Evolutionary conservation across 1,140 invertebrate species (phyloP).

Genomic region (Acromyrmex echinatior): DNA sequence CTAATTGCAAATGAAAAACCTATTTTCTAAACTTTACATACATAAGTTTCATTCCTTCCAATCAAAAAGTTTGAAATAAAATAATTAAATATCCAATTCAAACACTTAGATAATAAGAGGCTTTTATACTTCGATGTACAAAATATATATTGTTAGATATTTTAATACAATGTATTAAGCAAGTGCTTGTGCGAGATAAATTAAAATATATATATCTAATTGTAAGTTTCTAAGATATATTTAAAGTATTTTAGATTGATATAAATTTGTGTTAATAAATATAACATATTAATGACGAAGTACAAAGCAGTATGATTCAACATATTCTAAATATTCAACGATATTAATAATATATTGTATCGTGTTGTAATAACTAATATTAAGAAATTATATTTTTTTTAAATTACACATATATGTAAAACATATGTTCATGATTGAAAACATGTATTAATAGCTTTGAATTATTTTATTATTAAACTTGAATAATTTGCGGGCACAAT

Average conservation of each 20-base stretch:
- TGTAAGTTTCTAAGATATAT: conserved; percentile 13
- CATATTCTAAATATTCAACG: conserved; percentile 19
- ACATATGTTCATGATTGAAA: not conserved
- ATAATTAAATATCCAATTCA: not conserved
- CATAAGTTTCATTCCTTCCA: conserved; percentile 21
- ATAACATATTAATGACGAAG: not conserved
- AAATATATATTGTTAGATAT: conserved; percentile 22
- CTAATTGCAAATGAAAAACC: conserved; percentile 2
- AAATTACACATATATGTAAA: not conserved
- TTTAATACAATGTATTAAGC: conserved; percentile 48
- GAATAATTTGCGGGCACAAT: not conserved
- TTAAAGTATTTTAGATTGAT: conserved; percentile 29
- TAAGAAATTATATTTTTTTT: not conserved
- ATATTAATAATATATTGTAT: not conserved
- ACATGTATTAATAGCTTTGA: conserved; percentile 12
- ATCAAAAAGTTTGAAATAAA: not conserved
- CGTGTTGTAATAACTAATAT: not conserved
- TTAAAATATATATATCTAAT: not conserved
- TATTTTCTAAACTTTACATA: conserved; percentile 35
- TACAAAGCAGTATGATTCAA: conserved; percentile 30
- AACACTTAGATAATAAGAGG: conserved; percentile 36
- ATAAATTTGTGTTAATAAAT: conserved; percentile 32
- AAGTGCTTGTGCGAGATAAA: not conserved
- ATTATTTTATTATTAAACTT: conserved; percentile 8
- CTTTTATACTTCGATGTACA: conserved; percentile 41